phyloP scores from a whole-genome alignment of 2,888 invertebrate species.

The Ptilodon capucinus region DNA sequence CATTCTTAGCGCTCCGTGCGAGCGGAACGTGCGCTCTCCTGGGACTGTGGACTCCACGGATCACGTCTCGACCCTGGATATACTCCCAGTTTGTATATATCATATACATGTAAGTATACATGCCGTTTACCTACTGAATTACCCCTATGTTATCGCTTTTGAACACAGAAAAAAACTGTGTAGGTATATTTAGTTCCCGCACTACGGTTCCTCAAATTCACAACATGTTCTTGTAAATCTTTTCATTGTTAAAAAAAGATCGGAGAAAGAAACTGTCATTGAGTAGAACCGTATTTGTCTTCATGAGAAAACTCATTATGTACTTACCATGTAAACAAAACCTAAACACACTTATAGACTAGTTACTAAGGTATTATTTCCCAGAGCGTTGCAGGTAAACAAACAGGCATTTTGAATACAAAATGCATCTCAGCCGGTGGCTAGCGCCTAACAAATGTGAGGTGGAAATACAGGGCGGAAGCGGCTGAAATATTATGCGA shows the following conservation, averaged over 20 bases:
- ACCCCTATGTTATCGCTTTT: not conserved
- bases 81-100: slow-evolving; percentile 31
- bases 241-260: too few species aligned
- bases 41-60: slow-evolving; percentile 30
- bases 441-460: slow-evolving; percentile 23
- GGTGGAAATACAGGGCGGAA: slow-evolving; percentile 10
- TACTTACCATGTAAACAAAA: too few species aligned
- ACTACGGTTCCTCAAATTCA: not conserved
- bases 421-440: slow-evolving; percentile 25
- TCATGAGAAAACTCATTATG: too few species aligned
- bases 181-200: not conserved
- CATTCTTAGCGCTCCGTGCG: slow-evolving; percentile 22
- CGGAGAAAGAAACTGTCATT: too few species aligned
- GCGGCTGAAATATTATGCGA: slow-evolving; percentile 24
- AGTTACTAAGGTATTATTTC: not conserved
- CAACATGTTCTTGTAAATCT: not conserved
- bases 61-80: slow-evolving; percentile 36
- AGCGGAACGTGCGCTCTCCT: slow-evolving; percentile 34
- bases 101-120: slow-evolving; percentile 12
- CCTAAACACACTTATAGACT: too few species aligned
- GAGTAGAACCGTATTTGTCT: too few species aligned
- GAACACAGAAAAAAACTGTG: not conserved
- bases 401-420: slow-evolving; percentile 16
- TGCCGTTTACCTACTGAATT: slow-evolving; percentile 16
- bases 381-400: not conserved